Base-by-base conservation (phyloP, 2,113 vertebrate species). In the Ophthalmotilapia sp. region DNA sequence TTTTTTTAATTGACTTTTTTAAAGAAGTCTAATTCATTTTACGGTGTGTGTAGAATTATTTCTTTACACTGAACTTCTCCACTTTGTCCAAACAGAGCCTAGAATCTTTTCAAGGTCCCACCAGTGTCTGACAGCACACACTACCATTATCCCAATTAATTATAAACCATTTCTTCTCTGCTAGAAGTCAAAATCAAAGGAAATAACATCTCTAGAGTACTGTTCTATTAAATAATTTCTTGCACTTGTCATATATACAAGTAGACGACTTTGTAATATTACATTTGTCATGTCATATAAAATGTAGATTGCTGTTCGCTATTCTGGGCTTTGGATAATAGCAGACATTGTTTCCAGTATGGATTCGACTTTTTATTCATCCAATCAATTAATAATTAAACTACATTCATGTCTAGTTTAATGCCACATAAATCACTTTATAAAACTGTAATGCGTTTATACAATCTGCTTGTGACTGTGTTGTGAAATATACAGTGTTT, bases 51-150 rank as follows among this genome's bases (percentile, higher is more conserved):
- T 11, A n/a, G 15, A 31, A 23, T 38, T 31, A 75, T 49, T 73
- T 54, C 62, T 38, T 51, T 65, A 49, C 45, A 21, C 9, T 36
- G 8, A 51, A 81, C 13, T 62, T 83, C 38, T 29, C 11, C 15
- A 26, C 53, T 60, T 60, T 81, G 54, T 47, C 23, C 21, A 47
- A 31, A 81, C 29, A 40, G 62, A 77, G 70, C 26, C 70, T 12
- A 49, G 73, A 51, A 51, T 77, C 45, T 77, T 77, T 33, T 77
- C 45, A 51, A 51, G 73, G 73, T 77, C 73, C 26, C 73, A 33
- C 45, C 75, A 82, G 40, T 31, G 29, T 90, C 81, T 89, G 85
- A 81, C 87, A 88, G 65, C 85, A n/a, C 79, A 53, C 49, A 62
- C 33, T 40, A 68, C 55, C 56, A 58, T 87, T 70, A 84, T 83